A percentile compares a stretch with the other conserved stretches of the same genome.
These are phyloP conservation scores for Climacteris rufus DNA, from an alignment of 2,113 vertebrate species.

Conservation along the genomic window DNA sequence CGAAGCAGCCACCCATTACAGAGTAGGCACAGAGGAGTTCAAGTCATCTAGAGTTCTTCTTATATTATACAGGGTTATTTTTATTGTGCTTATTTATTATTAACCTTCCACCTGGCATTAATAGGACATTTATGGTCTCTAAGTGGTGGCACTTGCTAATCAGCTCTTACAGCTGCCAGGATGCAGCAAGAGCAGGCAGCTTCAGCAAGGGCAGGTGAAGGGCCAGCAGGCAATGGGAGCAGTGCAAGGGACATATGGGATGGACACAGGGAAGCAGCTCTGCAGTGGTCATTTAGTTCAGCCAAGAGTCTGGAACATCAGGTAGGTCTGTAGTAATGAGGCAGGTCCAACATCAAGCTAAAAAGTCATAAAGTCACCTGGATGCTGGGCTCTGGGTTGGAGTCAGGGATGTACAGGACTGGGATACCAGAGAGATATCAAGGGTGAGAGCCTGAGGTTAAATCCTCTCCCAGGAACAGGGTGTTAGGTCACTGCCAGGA, in stretches of 20 bases:
- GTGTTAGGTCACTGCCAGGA: fast-evolving
- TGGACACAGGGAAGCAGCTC: not conserved
- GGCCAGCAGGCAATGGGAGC: not conserved
- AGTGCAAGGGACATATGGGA: not conserved
- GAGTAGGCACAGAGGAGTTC: not conserved
- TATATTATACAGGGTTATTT: not conserved
- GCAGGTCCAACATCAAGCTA: not conserved
- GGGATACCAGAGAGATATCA: not conserved
- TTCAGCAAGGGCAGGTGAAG: not conserved
- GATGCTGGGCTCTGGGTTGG: fast-evolving
- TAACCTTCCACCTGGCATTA: not conserved
- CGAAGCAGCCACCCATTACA: not conserved
- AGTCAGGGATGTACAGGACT: not conserved
- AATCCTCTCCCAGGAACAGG: not conserved
- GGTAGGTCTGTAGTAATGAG: not conserved
- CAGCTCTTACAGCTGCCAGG: not conserved
- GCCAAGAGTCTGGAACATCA: not conserved
- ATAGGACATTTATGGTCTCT: not conserved
- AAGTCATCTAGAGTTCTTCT: not conserved
- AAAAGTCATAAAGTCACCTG: not conserved
- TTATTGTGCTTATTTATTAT: not conserved
- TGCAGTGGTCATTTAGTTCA: not conserved
- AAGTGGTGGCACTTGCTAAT: not conserved
- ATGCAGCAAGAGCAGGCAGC: not conserved
- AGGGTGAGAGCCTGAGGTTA: not conserved